Base-by-base conservation (phyloP, 2,797 vertebrate genomes). In the Sebastes jordani region DNA sequence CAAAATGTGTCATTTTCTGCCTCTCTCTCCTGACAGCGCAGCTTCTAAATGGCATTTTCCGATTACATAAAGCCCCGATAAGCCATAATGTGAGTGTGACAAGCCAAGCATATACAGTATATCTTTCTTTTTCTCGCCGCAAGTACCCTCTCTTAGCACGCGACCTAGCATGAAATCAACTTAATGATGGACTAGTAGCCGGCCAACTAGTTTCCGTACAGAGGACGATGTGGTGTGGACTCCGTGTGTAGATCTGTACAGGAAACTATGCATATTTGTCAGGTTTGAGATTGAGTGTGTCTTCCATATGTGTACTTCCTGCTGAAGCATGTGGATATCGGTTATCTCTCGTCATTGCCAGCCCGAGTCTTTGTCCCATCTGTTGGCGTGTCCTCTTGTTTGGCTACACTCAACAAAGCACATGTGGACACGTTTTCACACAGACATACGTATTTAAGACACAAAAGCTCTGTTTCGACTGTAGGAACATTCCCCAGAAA, bases 281-380 rank as follows among this genome's bases (percentile, higher is more conserved):
- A 66, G 22, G 18, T 72, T 86, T 36, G 27, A 68, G 23, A 71
- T 62, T 34, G 2, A 54, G 56, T 11, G 23, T n/a, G 49, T 60
- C 38, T 74, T 54, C 8, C 76, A 30, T 89, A 72, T 22, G 16
- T 85, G 36, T 38, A 14, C 36, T 0, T 38, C 68, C 74, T 69
- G 32, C 56, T 64, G 67, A 86, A 81, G 68, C 83, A 78, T 84
- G 84, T 72, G 71, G 77, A 80, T 89, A 87, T 94, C 87, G 75
- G 89, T 94, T 89, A 87, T 83, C 81, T 82, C 67, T 78, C 32
- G 25, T 89, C 71, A 86, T 86, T 78, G 74, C 80, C 76, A 72
- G 86, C 74, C 75, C 7, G 13, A 72, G 65, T 81, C 58, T 78
- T 82, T 64, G 32, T 80, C 76, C 90, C 90, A 89, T 92, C 90